Base-by-base conservation (phyloP, 2,888 invertebrate species). In the Leptarthrus brevirostris region DNA sequence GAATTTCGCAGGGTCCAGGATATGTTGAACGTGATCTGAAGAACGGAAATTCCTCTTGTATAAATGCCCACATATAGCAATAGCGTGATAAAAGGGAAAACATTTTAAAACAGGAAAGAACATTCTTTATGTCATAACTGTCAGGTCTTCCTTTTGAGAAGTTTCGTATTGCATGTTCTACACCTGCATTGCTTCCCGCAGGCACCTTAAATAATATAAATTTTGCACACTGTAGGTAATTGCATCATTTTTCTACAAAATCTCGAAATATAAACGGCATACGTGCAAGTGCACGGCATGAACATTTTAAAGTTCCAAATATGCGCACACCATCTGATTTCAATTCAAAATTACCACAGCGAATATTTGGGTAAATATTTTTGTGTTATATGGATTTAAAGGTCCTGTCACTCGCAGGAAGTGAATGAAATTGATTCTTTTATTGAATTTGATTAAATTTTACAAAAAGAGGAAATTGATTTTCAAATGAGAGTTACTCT, bases 401-500 rank as follows among this genome's bases (percentile, higher is more conserved):
- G 40, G 12, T 40, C 2, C 49, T 49, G 14, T 49, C 49, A 49
- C 49, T 16, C 14, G 3, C 49, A 49, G 49, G 49, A 49, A 16
- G 49, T 12, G 49, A 49, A 49, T 49, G 18, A 20, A 49, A 49
- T 49, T 49, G 49, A 49, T 49, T 49, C 20, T 49, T 49, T 49
- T 49, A 49, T 49, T 49, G 49, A 49, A 49, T 20, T 16, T 20
- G 49, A 49, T 49, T 20, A 49, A 16, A 49, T 20, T 49, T 49
- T n/a, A 49, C 49, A 49, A 3, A 49, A 49, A 12, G 14, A 49
- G 49, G 49, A 49, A 49, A 49, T 49, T 49, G 49, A 49, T 49
- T 49, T 49, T 49, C 16, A 49, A 49, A 49, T 49, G 2, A 4
- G 20, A 49, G 18, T 16, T 49, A 6, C 12, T 40, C 12, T 1